Evolutionary conservation across 2,888 invertebrate species (phyloP), one percentile per base, ranked within the genome.

Genomic region (Sphecodes monilicornis): DNA sequence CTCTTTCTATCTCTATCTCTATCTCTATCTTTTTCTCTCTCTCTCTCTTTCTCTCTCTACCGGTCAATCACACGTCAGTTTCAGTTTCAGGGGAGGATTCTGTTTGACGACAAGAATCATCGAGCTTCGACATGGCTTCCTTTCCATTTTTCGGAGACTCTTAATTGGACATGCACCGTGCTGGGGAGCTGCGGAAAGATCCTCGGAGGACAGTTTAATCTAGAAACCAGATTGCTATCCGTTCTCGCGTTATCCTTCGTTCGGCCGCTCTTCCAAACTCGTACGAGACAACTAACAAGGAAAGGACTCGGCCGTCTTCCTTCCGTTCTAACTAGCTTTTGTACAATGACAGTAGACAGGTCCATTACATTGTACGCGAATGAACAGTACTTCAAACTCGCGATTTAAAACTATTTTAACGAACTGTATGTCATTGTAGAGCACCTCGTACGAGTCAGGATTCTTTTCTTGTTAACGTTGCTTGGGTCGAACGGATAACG

Each of bases 71-170:
- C 39, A 68, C 66, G 22, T 66, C 32, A 66, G 32, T 66, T 60
- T 66, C 66, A 68, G 68, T 68, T 39, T 68, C 68, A 68, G 68
- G 39, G 68, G 68, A 68, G 68, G 68, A 68, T 68, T 39, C 68
- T 39, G n/a, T 36, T 68, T 68, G 39, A 22, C 69, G 46, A 29
- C 60, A 29, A 43, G 54, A 36, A 29, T 57, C 43, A 76, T 41
- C 8, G 41, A 80, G 16, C 29, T 39, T n/a, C 68, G 39, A n/a
- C 68, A 36, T 4, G 68, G 39, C 39, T 22, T 32, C 13, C 29
- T 60, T 54, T 54, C 43, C n/a, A 13, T 54, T 72, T 72, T 54
- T 36, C 29, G 60, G 60, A 60, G 32, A 60, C 60, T 60, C 18
- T 16, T 18, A 32, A 32, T 8, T 5, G 60, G 60, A 3, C 29